Percentiles rank a stretch among this genome's conserved stretches.
These are phyloP conservation scores for Galerucella pusilla DNA, from an alignment of 2,888 invertebrate genomes.

Conservation along the genomic window DNA sequence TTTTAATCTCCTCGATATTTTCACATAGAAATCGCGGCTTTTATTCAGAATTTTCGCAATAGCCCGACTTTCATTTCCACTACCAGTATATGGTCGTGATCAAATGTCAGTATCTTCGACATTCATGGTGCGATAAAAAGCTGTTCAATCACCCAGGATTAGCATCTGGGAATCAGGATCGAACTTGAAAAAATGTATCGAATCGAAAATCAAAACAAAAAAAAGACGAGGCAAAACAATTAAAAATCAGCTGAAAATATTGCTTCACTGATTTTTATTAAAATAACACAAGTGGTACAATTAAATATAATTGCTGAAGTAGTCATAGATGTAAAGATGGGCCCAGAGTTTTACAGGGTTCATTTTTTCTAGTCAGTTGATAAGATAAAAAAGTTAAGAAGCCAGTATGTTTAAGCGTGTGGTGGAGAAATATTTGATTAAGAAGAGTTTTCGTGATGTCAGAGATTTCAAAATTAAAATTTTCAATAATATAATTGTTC, in stretches of 20 bases:
- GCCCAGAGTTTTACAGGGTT: no score
- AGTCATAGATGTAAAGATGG: no score
- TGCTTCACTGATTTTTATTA: not conserved
- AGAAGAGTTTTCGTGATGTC: no score
- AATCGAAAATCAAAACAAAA: not conserved
- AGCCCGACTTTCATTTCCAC: constrained; percentile 36
- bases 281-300: no score
- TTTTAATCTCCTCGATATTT: constrained; percentile 24
- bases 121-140: constrained; percentile 39
- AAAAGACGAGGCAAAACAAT: not conserved
- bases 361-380: no score
- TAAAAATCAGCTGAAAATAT: not conserved
- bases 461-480: no score
- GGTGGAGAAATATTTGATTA: no score
- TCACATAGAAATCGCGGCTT: constrained; percentile 20
- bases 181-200: not conserved
- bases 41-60: constrained; percentile 36
- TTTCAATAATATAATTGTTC: no score
- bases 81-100: constrained; percentile 32
- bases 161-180: constrained; percentile 13
- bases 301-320: no score
- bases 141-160: constrained; percentile 35
- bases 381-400: no score
- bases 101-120: constrained; percentile 36
- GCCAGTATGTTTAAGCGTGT: no score